Base-by-base conservation (phyloP, 2,797 vertebrate genomes). In the Danio choprae region DNA sequence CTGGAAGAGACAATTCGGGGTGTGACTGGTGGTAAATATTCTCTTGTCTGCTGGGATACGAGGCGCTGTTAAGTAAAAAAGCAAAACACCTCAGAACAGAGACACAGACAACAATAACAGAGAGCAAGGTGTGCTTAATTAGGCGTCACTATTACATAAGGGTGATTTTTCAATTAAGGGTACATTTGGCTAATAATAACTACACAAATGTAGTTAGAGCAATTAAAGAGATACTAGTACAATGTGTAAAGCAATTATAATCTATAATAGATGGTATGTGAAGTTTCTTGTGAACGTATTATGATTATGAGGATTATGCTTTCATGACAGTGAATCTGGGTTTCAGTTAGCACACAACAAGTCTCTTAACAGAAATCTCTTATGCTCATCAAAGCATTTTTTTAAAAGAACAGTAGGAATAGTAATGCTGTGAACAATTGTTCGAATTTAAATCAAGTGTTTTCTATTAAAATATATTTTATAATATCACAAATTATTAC, bases 11-110 rank as follows among this genome's bases (percentile, higher is more conserved):
- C 95, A 95, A 78, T 88, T 92, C 43, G 94, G 93, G 6, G 91
- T 93, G 80, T 96, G 94, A 79, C 92, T 94, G 41, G 94, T 95
- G 69, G 94, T 96, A 86, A 95, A 95, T 86, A 95, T 93, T 81
- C 92, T 91, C 87, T 95, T 95, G 83, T 94, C 92, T 46, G 87
- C 86, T n/a, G 93, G 94, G 83, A 96, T 95, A 84, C 88, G 90
- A 83, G 94, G 94, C 79, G 93, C 95, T 94, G 87, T 73, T 18
- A 40, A 22, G 12, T 68, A 12, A 44, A 72, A 75, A 13, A 70
- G n/a, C 6, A 13, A 38, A 8, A 8, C 38, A 51, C 1, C 4
- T 70, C 0, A 4, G 5, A 82, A 22, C 6, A 41, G 29, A 58
- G 11, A 48, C 8, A 40, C 0, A 11, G 10, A 13, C 11, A 43